Conservation (phyloP, 2,797 vertebrate genomes). For the Enteromius fasciolatus region DNA sequence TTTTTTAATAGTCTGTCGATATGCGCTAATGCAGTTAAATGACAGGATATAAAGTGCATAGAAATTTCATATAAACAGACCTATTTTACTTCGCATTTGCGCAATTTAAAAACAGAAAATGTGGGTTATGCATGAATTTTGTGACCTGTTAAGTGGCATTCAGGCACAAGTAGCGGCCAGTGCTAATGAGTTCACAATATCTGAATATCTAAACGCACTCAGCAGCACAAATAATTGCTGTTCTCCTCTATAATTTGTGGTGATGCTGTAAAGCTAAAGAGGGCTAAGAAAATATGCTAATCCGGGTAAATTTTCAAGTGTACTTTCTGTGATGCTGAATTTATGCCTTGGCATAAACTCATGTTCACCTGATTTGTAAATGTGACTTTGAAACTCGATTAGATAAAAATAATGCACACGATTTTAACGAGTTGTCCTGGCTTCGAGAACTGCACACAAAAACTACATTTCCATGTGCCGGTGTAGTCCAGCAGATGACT, state of each 20-base stretch:
- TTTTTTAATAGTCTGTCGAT: neutral
- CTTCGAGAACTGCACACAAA: neutral
- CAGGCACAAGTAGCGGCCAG: neutral
- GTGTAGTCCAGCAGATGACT: neutral
- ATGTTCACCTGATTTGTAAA: neutral
- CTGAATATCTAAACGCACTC: conserved; percentile 50
- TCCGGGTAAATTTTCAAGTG: neutral
- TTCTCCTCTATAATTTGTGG: conserved; percentile 72
- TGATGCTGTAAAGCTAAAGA: conserved; percentile 60
- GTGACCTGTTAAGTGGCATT: neutral
- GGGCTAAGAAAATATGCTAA: conserved; percentile 22
- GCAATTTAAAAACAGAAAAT: neutral
- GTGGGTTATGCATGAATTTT: neutral
- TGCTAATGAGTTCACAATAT: neutral
- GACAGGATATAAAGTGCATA: neutral
- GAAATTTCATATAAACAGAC: neutral
- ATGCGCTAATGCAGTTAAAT: neutral
- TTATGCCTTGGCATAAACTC: neutral
- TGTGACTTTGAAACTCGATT: neutral
- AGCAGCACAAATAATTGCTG: conserved; percentile 63
- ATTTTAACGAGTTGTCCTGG: neutral
- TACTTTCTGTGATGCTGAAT: neutral
- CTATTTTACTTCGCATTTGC: neutral
- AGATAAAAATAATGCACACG: neutral
- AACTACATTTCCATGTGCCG: conserved; percentile 48